Base-by-base conservation (phyloP, 2,113 vertebrate species). In the Australoheros scitulus region DNA sequence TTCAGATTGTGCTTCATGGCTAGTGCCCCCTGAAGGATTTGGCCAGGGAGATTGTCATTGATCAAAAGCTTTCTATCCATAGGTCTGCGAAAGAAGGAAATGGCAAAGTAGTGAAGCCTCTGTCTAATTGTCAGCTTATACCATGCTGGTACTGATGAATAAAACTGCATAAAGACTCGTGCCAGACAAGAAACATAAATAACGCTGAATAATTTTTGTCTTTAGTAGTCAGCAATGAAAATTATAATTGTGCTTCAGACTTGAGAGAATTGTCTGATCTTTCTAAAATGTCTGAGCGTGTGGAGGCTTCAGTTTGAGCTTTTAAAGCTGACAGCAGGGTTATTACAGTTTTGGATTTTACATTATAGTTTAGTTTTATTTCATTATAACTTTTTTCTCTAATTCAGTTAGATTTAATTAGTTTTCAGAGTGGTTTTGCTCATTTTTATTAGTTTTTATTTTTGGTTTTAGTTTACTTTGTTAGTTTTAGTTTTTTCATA, bases 11-110 rank as follows among this genome's bases (percentile, higher is more conserved):
- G 84, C 91, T 97, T 99, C 80, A 99, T 87, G 41, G 78, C 86
- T 36, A 99, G 85, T 3, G 87, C 87, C 26, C 97, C 98, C 0
- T 96, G 94, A 26, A 98, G 93, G 82, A 99, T 97, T 64, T 95
- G 93, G 50, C 94, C 96, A 56, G 97, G 97, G 34, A 99, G 95
- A 1, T 97, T 97, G 0, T 98, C 96, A 0, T 97, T 99, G 78
- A 98, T 0, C 0, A 96, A 84, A 0, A 92, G 93, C 14, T 88
- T 95, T 82, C 94, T 93, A 36, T 96, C 86, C 7, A 95, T 0
- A 76, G 93, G 0, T 87, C 97, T 86, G 74, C 24, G 7, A 60
- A 70, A 59, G 15, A 50, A 36, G 32, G 11, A 38, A 24, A 64
- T 26, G 5, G 36, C 14, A 50, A 56, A 22, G 20, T 26, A 56